Evolutionary conservation across 92 coral and sea anemone genomes (phyloP), one percentile per base, ranked within the genome.

Genomic region (Pocillopora meandrina): DNA sequence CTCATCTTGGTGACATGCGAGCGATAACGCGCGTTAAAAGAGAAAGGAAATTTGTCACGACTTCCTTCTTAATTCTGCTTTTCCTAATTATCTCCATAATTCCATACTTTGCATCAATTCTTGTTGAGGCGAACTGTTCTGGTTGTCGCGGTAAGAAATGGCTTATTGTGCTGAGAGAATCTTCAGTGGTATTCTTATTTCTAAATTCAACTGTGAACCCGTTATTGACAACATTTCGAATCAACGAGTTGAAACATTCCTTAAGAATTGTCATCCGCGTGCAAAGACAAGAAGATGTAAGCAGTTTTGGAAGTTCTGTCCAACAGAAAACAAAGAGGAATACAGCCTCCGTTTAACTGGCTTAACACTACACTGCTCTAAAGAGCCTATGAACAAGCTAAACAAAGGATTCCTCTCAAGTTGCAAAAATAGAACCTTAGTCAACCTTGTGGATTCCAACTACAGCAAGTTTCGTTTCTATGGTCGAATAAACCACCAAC

Each of bases 1-100:
- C 71, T 18, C 10, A 71, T 9, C 60, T 62, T 61, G 26, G 20
- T 15, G 58, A 77, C 36, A 42, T 17, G 61, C 71, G 35, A 35
- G 71, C 33, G 18, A 14, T 33, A 35, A 61, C 35, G 4, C 10
- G 2, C 2, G 81, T 57, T 10, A 7, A 63, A 12, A 77, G 35
- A n/a, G 81, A 77, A 18, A 9, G 71, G 5, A 77, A 63, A 20
- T 42, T 61, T 77, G 81, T 71, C 3, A 61, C 59, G 47, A 77
- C 71, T 77, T 77, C 71, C 4, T 77, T 77, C 9, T 19, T 77
- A 5, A 77, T 77, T 62, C 34, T 77, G 12, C 10, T 77, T 19
- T 61, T 77, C 19, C 57, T 77, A 0, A n/a, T 77, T 15, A 9
- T 77, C 11, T 77, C 81, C 23, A 61, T 77, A 0, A 5, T 62